phyloP scores from a whole-genome alignment of 2,888 invertebrate species.

The Smittia sp. region DNA sequence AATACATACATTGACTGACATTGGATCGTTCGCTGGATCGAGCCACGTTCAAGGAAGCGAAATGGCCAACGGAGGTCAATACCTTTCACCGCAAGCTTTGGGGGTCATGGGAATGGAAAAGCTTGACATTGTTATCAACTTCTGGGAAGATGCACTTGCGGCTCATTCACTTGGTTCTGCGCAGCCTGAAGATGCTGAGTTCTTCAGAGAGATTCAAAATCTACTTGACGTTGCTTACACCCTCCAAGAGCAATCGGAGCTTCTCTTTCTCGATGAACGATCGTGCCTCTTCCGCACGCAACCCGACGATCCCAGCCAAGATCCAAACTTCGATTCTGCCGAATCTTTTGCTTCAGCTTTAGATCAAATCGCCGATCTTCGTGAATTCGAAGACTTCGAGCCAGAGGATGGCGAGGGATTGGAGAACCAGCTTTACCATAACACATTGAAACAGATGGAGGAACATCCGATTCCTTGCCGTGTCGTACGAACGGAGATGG shows the following conservation, averaged over 20 bases:
- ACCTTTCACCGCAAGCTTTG: slow-evolving; percentile 79
- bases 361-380: slow-evolving; percentile 83
- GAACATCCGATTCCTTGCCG: slow-evolving; percentile 56
- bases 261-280: slow-evolving; percentile 82
- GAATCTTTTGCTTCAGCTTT: slow-evolving; percentile 96
- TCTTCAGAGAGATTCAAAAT: slow-evolving; percentile 58
- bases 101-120: slow-evolving; percentile 94
- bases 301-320: slow-evolving; percentile 59
- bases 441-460: slow-evolving; percentile 79
- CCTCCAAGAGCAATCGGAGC: slow-evolving; percentile 82
- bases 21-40: slow-evolving; percentile 66
- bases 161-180: slow-evolving; percentile 63
- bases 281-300: slow-evolving; percentile 81
- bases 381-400: slow-evolving; percentile 83
- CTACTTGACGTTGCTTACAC: slow-evolving; percentile 79
- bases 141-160: slow-evolving; percentile 92
- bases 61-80: slow-evolving; percentile 55
- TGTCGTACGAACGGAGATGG: slow-evolving; percentile 78
- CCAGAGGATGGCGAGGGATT: slow-evolving; percentile 72
- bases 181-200: slow-evolving; percentile 77
- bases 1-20: slow-evolving; percentile 61
- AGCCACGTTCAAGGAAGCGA: slow-evolving; percentile 59
- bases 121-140: slow-evolving; percentile 84
- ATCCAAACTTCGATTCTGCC: slow-evolving; percentile 76
- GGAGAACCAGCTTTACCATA: slow-evolving; percentile 81